phyloP scores from a whole-genome alignment of 2,113 vertebrate genomes.

The Sclerurus mexicanus region DNA sequence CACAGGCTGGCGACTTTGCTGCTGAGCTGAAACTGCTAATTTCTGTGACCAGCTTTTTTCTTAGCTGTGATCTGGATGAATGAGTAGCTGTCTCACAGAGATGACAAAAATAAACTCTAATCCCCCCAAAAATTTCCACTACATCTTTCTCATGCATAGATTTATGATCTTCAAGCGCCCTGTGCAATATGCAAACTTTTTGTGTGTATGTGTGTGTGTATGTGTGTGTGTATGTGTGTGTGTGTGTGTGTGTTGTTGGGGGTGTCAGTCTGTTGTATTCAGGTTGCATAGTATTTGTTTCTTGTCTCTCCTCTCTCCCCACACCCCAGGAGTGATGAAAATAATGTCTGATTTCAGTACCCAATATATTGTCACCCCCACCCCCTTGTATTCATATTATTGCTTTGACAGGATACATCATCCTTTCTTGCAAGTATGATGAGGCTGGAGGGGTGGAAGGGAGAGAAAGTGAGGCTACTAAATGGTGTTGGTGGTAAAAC shows the following conservation, averaged over 20 bases:
- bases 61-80: conserved; percentile 99
- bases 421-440: conserved; percentile 51
- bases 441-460: conserved; percentile 13
- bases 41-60: conserved; percentile 99
- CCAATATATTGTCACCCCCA: not conserved
- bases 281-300: conserved; percentile 61
- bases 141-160: conserved; percentile 93
- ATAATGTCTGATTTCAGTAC: conserved; percentile 46
- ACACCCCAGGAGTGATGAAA: conserved; percentile 29
- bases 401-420: conserved; percentile 47
- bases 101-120: conserved; percentile 99
- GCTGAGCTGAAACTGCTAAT: conserved; percentile 99
- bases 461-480: conserved; percentile 53
- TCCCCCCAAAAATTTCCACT: conserved; percentile 92
- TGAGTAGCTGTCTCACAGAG: conserved; percentile 99
- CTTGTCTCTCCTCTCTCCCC: not conserved
- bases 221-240: conserved; percentile 17
- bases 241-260: conserved; percentile 39
- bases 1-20: conserved; percentile 99
- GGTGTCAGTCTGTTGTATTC: conserved; percentile 52
- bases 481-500: conserved; percentile 56
- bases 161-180: conserved; percentile 87
- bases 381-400: conserved; percentile 29
- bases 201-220: conserved; percentile 53
- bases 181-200: conserved; percentile 91